Percentiles rank a stretch among this genome's conserved stretches.
phyloP scores from a whole-genome alignment of 2,797 vertebrate genomes.

The Dermochelys coriacea region DNA sequence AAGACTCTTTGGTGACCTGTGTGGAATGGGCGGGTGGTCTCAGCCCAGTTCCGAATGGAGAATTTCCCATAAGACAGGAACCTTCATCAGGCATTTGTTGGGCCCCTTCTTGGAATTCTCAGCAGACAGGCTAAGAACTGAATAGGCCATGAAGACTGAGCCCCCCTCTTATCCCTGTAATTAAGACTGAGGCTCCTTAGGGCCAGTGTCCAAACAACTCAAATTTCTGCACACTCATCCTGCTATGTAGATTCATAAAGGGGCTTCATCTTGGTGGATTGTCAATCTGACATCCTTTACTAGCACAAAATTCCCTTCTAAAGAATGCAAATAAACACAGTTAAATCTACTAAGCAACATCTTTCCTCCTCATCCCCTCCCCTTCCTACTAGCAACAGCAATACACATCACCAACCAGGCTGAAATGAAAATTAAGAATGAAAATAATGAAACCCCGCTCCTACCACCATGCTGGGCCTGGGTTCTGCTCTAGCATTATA shows the following conservation, averaged over 20 bases:
- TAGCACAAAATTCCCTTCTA: not conserved
- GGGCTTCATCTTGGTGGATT: not conserved
- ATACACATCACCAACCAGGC: constrained; percentile 58
- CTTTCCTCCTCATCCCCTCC: not conserved
- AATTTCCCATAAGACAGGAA: not conserved
- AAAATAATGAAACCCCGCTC: constrained; percentile 73
- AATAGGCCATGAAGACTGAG: not conserved
- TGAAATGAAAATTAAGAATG: constrained; percentile 70
- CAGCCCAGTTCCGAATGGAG: not conserved
- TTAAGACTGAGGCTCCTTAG: not conserved
- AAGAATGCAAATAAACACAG: not conserved
- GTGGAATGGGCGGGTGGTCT: not conserved
- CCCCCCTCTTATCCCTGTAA: not conserved
- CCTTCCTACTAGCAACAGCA: constrained; percentile 58
- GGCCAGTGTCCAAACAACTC: rapidly evolving
- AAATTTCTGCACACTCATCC: not conserved
- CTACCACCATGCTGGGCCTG: constrained; percentile 45
- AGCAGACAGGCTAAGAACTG: not conserved
- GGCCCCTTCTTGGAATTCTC: not conserved
- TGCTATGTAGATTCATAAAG: not conserved
- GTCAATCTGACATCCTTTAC: constrained; percentile 13
- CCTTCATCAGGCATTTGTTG: not conserved
- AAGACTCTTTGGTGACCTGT: not conserved
- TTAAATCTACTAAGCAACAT: constrained; percentile 34
- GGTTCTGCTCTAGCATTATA: constrained; percentile 61